Evolutionary conservation across 2,797 vertebrate species (phyloP), one percentile per base, ranked within the genome.

Genomic region (Gobio occitaniae): DNA sequence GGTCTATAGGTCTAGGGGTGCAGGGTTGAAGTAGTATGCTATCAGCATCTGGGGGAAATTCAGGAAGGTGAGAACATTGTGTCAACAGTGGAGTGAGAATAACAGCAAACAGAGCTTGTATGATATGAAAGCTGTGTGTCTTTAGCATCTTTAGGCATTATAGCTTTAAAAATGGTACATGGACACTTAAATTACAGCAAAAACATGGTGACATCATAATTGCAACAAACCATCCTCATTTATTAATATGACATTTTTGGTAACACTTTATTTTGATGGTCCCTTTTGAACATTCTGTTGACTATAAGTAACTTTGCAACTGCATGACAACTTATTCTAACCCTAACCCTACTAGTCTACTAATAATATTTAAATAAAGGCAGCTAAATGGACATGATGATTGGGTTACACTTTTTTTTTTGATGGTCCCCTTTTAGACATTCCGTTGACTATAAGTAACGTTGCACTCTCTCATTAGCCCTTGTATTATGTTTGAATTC

Each of bases 31-130:
- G 59, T 66, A 65, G 87, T 86, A 85, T 88, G 87, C 69, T 70
- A 87, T 91, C 80, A 86, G 74, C 83, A 82, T 81, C 81, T 83
- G 82, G 89, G 82, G 86, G 81, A 89, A 91, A 93, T 91, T 88
- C 90, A 77, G 63, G 6, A 32, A 86, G 84, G 78, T 87, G 90
- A 89, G 78, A 88, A 85, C 87, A 76, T 84, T 66, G 85, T 86
- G 84, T 47, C 50, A 38, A 84, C 89, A 70, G 61, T 47, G 76
- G 44, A 78, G 80, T 72, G 69, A 84, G 61, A 77, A 83, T 71
- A 82, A 50, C 75, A 79, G 9, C 54, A 71, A 48, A 21, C 38
- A 71, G 77, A 50, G 29, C 54, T 44, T 12, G 56, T 79, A 32
- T 54, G 65, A 16, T 50, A 65, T 48, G 7, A 47, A 66, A 77